phyloP scores from a whole-genome alignment of 1,140 invertebrate species.

The Lerema accius region DNA sequence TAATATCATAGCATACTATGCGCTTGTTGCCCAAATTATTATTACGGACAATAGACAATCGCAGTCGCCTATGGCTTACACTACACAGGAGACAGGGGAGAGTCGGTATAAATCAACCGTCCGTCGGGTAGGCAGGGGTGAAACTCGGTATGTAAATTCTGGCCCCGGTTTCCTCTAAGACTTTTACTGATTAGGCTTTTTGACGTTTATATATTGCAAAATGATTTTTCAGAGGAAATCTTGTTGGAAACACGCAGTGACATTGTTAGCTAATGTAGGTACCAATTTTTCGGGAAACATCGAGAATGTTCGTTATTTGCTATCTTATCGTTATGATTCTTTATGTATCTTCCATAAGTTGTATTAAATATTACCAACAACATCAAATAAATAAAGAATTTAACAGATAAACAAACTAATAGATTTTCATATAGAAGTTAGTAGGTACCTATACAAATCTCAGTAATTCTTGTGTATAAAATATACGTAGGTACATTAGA shows the following conservation, averaged over 20 bases:
- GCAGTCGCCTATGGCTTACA: slow-evolving; percentile 33
- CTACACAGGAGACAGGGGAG: slow-evolving; percentile 40
- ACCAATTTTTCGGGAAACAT: slow-evolving; percentile 5
- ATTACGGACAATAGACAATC: background rate
- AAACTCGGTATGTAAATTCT: slow-evolving; percentile 60
- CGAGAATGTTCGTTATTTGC: too few relatives aligned
- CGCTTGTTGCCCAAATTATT: background rate
- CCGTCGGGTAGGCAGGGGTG: slow-evolving; percentile 47
- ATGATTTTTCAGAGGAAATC: slow-evolving; percentile 25
- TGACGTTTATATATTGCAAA: slow-evolving; percentile 29
- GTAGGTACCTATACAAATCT: too few relatives aligned
- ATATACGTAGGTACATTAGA: too few relatives aligned
- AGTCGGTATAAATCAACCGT: slow-evolving; percentile 56
- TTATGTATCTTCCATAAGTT: too few relatives aligned
- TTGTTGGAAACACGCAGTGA: slow-evolving; percentile 1
- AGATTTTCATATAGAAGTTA: too few relatives aligned
- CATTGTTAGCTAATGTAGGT: slow-evolving; percentile 3
- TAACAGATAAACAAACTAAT: too few relatives aligned
- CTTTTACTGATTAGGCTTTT: slow-evolving; percentile 29
- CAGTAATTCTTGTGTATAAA: too few relatives aligned
- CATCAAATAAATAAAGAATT: too few relatives aligned
- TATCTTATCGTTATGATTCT: too few relatives aligned
- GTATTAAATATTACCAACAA: too few relatives aligned
- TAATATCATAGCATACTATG: too few relatives aligned
- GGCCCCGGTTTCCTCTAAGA: slow-evolving; percentile 37